Conservation (phyloP, 2,113 vertebrate species). For the Origma solitaria region DNA sequence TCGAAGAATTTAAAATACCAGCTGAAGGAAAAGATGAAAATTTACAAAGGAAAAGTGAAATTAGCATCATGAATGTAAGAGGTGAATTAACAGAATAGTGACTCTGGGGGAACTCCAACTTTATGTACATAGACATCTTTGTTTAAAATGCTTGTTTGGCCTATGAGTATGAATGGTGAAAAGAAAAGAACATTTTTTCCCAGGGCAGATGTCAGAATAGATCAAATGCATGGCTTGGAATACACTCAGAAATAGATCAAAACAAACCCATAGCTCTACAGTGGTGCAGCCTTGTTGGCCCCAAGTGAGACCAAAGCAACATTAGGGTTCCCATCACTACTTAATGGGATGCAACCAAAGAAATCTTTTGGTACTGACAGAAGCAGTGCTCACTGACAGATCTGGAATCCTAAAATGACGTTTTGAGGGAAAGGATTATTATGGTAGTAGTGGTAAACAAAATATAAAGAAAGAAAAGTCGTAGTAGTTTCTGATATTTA, state of each 20-base stretch:
- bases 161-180: neutral
- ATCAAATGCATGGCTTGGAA: neutral
- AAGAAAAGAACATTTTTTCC: neutral
- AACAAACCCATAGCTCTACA: neutral
- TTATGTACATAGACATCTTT: neutral
- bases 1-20: neutral
- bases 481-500: neutral
- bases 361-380: neutral
- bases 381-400: neutral
- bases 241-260: neutral
- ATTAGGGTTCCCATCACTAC: neutral
- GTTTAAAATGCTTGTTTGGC: neutral
- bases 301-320: neutral
- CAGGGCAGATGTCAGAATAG: neutral
- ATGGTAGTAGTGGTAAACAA: neutral
- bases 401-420: neutral
- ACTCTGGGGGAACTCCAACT: neutral
- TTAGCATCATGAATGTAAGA: neutral
- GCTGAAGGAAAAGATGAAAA: neutral
- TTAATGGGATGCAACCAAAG: neutral
- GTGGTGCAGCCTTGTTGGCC: neutral
- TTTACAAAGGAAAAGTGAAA: neutral
- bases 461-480: neutral
- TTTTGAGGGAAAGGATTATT: neutral
- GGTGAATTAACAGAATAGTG: neutral